Evolutionary conservation across 2,797 vertebrate genomes (phyloP).

Genomic region (Geotrypetes seraphini): DNA sequence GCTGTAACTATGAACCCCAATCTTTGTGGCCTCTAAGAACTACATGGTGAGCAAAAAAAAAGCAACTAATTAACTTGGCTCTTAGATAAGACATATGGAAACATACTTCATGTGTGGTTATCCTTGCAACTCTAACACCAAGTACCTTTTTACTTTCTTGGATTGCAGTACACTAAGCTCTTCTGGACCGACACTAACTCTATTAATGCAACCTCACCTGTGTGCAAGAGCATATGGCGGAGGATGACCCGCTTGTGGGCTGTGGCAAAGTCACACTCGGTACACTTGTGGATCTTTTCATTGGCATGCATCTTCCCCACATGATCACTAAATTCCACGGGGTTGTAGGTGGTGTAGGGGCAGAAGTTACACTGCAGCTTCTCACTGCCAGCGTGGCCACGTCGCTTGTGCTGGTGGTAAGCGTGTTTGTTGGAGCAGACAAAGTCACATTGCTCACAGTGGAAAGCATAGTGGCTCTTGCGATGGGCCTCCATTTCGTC

Average conservation of each 20-base stretch:
- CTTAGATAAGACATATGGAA: too few relatives aligned
- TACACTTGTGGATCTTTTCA: slow-evolving; percentile 86
- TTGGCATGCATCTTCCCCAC: slow-evolving; percentile 83
- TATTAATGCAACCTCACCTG: slow-evolving; percentile 74
- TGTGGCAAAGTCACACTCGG: slow-evolving; percentile 79
- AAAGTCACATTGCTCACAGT: slow-evolving; percentile 86
- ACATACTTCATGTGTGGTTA: too few relatives aligned
- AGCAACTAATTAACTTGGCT: too few relatives aligned
- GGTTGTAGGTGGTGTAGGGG: slow-evolving; percentile 79
- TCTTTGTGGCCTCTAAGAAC: too few relatives aligned
- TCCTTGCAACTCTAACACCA: too few relatives aligned
- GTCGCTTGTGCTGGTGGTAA: slow-evolving; percentile 80
- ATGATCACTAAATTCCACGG: slow-evolving; percentile 80
- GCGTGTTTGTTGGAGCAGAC: slow-evolving; percentile 85
- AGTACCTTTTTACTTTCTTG: too few relatives aligned
- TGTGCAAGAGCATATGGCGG: slow-evolving; percentile 84
- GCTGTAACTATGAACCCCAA: too few relatives aligned
- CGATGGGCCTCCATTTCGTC: slow-evolving; percentile 81
- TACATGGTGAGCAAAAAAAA: too few relatives aligned
- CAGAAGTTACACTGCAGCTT: slow-evolving; percentile 79
- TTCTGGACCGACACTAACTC: too few relatives aligned
- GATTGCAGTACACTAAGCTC: too few relatives aligned
- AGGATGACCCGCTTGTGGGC: slow-evolving; percentile 87
- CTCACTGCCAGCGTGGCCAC: slow-evolving; percentile 74
- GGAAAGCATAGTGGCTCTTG: slow-evolving; percentile 84